These are phyloP conservation scores for Cydia pomonella DNA, from an alignment of 1,140 invertebrate species.

Conservation along the genomic window DNA sequence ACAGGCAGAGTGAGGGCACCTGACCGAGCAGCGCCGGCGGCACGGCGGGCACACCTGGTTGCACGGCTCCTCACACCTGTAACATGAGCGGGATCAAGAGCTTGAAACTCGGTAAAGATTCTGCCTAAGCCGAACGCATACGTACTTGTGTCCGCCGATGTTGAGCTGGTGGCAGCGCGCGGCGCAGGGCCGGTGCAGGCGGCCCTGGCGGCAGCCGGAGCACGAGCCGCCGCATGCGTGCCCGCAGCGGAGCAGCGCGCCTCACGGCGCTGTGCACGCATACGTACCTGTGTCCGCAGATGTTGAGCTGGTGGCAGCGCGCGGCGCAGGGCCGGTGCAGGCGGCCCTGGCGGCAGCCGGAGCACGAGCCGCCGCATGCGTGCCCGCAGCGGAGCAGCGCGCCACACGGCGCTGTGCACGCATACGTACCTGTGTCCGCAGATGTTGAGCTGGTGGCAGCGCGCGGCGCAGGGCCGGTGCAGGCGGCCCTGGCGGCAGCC, in stretches of 20 bases:
- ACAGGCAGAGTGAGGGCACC: conserved; percentile 83
- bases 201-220: conserved; percentile 82
- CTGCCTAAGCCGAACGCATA: too few species aligned
- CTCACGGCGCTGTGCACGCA: conserved; percentile 78
- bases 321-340: conserved; percentile 83
- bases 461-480: conserved; percentile 82
- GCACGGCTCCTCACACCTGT: conserved; percentile 83
- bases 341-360: conserved; percentile 82
- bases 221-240: conserved; percentile 83
- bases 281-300: conserved; percentile 85
- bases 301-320: conserved; percentile 81
- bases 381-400: conserved; percentile 81
- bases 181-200: conserved; percentile 83
- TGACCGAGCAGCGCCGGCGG: conserved; percentile 79
- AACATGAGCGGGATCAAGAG: conserved; percentile 36
- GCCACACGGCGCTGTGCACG: too few species aligned
- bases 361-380: conserved; percentile 82
- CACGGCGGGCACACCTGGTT: conserved; percentile 84
- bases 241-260: conserved; percentile 75
- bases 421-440: conserved; percentile 84
- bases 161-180: conserved; percentile 81
- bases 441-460: conserved; percentile 82
- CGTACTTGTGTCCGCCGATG: conserved; percentile 86
- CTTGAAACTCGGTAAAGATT: too few species aligned
- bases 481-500: conserved; percentile 83